Evolutionary conservation across 2,888 invertebrate species (phyloP), one percentile per base, ranked within the genome.

Genomic region (Tachina fera): DNA sequence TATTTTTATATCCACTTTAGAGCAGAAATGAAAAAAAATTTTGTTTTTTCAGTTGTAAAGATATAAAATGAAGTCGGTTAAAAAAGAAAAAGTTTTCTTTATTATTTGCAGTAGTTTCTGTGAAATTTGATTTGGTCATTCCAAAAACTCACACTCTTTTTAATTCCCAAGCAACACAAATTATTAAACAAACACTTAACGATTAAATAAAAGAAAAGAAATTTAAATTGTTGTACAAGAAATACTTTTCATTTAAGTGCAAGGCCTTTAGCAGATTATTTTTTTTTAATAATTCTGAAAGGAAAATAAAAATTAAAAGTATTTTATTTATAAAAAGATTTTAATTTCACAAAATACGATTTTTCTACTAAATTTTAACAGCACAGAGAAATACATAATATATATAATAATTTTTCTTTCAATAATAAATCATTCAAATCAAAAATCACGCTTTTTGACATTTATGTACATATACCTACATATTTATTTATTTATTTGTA

Each of bases 41-140:
- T 47, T 80, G 47, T 76, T 67, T 31, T 56, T 76, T 56, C 53
- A 72, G 61, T 22, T 72, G 47, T 19, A 80, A 74, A 80, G 14
- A 22, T n/a, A 74, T 67, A 70, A 68, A 70, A n/a, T n/a, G n/a
- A n/a, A n/a, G n/a, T n/a, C n/a, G n/a, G n/a, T n/a, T n/a, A n/a
- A 68, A 78, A 79, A 74, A 80, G 72, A 67, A 80, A 80, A 80
- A 80, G 72, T 80, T 80, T 72, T 65, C 2, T 53, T 78, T 53
- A 16, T 49, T 63, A 9, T 16, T 39, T 68, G 19, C 16, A 22
- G n/a, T 43, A 39, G 47, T 63, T 77, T 70, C 22, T 70, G 19
- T 60, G 9, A 56, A 79, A 63, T 79, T 72, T 72, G 71, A 0
- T 65, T 56, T 65, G 65, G 63, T 51, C 47, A 58, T 56, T 71